Percentiles rank a stretch among this genome's conserved stretches.
Evolutionary conservation across 2,797 vertebrate genomes (phyloP).

Genomic region (Notolabrus celidotus): DNA sequence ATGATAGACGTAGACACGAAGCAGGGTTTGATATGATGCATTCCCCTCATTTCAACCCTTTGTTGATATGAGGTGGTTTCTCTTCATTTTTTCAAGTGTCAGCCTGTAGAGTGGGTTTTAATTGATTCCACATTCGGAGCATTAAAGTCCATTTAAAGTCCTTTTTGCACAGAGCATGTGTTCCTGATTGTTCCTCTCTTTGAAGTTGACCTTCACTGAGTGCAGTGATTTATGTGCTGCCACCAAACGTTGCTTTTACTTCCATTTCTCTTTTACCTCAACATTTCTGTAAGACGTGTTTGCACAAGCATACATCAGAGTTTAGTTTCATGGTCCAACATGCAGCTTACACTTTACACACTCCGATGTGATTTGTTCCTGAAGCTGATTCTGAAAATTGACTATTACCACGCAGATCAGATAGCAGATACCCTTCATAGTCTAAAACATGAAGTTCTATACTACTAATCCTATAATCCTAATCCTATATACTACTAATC

Average conservation of each 20-base stretch:
- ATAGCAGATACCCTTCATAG: background rate
- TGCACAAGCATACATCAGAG: background rate
- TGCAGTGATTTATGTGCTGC: background rate
- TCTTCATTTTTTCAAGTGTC: too few relatives aligned
- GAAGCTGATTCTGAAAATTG: background rate
- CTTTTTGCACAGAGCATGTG: too few relatives aligned
- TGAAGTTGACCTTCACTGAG: background rate
- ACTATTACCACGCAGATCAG: background rate
- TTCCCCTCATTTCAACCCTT: background rate
- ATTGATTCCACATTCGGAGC: too few relatives aligned
- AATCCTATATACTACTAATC: too few relatives aligned
- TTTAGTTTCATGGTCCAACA: background rate
- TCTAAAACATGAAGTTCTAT: too few relatives aligned
- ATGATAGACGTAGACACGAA: background rate
- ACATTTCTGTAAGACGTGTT: background rate
- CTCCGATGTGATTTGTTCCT: background rate
- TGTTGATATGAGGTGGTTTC: too few relatives aligned
- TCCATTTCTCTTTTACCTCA: background rate
- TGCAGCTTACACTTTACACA: background rate
- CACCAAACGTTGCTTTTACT: background rate
- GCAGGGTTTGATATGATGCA: background rate
- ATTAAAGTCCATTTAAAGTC: background rate
- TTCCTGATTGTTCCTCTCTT: background rate
- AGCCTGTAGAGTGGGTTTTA: too few relatives aligned
- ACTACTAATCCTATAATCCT: too few relatives aligned